These are phyloP conservation scores for Drosophila dunni DNA, from an alignment of 1,140 invertebrate genomes.

Conservation along the genomic window DNA sequence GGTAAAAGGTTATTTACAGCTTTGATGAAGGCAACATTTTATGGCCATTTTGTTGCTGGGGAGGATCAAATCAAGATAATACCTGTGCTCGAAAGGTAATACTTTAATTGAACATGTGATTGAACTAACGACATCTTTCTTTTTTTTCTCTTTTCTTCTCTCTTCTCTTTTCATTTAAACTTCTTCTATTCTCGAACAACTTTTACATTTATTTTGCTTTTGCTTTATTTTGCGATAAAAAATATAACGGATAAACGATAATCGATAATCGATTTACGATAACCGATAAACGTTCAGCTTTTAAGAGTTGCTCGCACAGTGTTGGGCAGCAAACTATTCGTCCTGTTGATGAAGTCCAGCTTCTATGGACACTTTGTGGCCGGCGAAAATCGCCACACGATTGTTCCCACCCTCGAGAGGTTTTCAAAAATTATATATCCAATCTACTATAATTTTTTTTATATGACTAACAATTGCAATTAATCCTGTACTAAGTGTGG, in stretches of 20 bases:
- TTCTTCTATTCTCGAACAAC: constrained; percentile 25
- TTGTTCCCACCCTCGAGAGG: constrained; percentile 92
- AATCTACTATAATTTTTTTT: neutral
- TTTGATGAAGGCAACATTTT: constrained; percentile 95
- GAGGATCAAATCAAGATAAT: constrained; percentile 86
- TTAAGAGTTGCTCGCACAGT: constrained; percentile 93
- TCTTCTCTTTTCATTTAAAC: constrained; percentile 82
- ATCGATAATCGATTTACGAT: constrained; percentile 15
- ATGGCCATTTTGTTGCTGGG: constrained; percentile 98
- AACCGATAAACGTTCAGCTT: constrained; percentile 87
- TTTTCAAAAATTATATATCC: constrained; percentile 49
- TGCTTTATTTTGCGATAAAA: constrained; percentile 27
- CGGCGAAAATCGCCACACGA: constrained; percentile 95
- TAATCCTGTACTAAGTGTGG: neutral
- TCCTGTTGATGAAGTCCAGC: constrained; percentile 94
- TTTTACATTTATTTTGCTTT: neutral
- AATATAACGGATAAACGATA: constrained; percentile 23
- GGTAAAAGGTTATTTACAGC: constrained; percentile 91
- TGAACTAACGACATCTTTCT: constrained; percentile 69
- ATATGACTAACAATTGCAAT: constrained; percentile 8
- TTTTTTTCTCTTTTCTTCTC: constrained; percentile 62
- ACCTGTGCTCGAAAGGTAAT: constrained; percentile 84
- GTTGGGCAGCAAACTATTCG: constrained; percentile 95
- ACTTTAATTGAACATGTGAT: constrained; percentile 53
- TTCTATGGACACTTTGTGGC: constrained; percentile 99